These are phyloP conservation scores for Siniperca undulata DNA, from an alignment of 2,797 vertebrate species.

Conservation along the genomic window DNA sequence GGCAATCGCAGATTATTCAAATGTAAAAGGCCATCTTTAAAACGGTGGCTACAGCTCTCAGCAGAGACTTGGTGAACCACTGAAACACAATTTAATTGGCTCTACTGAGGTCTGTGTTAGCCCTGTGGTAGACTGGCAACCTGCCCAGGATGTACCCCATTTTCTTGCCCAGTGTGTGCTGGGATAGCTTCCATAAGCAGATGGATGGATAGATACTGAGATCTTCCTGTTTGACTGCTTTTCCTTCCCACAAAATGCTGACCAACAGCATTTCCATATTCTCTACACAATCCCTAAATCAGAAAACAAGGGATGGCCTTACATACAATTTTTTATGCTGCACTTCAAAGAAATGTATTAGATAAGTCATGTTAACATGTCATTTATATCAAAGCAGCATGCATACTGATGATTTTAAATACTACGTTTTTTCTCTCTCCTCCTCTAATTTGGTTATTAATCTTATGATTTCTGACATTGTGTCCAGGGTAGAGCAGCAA, in stretches of 20 bases:
- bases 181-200: conserved; percentile 50
- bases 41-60: conserved; percentile 29
- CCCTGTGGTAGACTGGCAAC: conserved; percentile 54
- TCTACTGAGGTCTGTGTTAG: conserved; percentile 43
- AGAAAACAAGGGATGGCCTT: neutral
- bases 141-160: conserved; percentile 51
- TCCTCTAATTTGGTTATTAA: conserved; percentile 25
- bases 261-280: conserved; percentile 43
- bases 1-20: conserved; percentile 31
- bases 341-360: neutral
- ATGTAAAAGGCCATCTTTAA: conserved; percentile 39
- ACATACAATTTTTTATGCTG: neutral
- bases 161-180: conserved; percentile 37
- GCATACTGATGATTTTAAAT: conserved; percentile 8
- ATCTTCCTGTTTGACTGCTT: conserved; percentile 37
- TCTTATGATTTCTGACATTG: conserved; percentile 41
- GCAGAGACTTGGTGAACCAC: conserved; percentile 42
- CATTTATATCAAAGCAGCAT: conserved; percentile 18
- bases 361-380: conserved; percentile 19
- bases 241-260: conserved; percentile 27
- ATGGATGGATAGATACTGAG: conserved; percentile 48
- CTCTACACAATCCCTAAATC: neutral
- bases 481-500: conserved; percentile 19
- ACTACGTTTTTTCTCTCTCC: neutral
- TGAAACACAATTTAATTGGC: conserved; percentile 68